Evolutionary conservation across 2,797 vertebrate genomes (phyloP).

Genomic region (Caiman crocodilus): DNA sequence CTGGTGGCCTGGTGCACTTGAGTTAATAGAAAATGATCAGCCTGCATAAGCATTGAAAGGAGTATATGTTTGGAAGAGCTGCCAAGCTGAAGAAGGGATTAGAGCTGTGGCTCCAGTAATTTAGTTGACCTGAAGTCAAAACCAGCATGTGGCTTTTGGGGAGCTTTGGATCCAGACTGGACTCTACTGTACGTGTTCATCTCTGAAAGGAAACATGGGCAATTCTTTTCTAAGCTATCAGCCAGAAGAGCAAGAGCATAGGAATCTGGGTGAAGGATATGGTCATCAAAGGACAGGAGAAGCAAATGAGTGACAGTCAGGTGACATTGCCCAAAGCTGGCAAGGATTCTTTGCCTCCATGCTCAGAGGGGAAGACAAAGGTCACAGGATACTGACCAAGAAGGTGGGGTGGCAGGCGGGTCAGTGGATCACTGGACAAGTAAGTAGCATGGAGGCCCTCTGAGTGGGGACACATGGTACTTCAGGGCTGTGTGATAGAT

Average conservation of each 20-base stretch:
- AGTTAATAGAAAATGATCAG: background rate
- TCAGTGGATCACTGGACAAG: background rate
- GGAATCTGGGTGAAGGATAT: background rate
- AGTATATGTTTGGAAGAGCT: background rate
- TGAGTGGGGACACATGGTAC: accelerated
- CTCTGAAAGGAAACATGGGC: background rate
- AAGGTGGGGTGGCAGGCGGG: background rate
- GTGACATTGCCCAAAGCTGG: background rate
- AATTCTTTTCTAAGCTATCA: background rate
- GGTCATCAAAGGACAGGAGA: background rate
- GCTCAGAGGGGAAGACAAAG: background rate
- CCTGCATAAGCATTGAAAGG: background rate
- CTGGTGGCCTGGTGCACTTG: accelerated
- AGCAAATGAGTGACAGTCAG: accelerated
- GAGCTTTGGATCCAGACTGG: background rate
- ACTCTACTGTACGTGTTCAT: background rate
- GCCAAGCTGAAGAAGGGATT: accelerated
- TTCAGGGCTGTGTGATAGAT: accelerated
- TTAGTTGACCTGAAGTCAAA: background rate
- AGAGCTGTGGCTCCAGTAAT: accelerated
- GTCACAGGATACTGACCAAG: accelerated
- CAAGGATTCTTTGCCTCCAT: background rate
- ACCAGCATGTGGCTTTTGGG: background rate
- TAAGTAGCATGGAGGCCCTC: accelerated
- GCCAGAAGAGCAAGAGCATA: background rate